Conservation (phyloP, 2,113 vertebrate genomes). For the Marcusenius ussheri region DNA sequence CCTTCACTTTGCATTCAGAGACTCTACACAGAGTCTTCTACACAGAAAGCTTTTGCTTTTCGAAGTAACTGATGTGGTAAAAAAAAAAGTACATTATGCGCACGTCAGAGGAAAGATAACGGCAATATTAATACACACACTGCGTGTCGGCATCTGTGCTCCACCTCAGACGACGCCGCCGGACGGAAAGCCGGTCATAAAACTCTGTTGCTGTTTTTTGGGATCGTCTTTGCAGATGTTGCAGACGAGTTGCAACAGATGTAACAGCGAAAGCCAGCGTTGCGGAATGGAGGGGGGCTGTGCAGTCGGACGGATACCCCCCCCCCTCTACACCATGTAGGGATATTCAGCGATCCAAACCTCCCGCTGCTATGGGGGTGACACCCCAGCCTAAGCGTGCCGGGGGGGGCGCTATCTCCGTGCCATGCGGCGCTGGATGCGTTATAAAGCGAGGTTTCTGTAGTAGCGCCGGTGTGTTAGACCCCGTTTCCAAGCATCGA, state of each 20-base stretch:
- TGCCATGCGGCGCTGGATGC: constrained; percentile 50
- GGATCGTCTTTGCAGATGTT: constrained; percentile 18
- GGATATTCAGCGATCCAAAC: constrained; percentile 56
- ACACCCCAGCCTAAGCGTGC: constrained; percentile 44
- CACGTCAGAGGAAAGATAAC: background rate
- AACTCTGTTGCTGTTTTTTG: background rate
- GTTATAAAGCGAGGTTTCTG: constrained; percentile 36
- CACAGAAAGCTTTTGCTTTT: background rate
- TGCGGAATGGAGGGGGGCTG: constrained; percentile 23
- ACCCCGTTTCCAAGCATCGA: constrained; percentile 43
- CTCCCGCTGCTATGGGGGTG: constrained; percentile 59
- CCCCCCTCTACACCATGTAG: background rate
- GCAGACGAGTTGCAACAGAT: background rate
- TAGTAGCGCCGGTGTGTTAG: constrained; percentile 44
- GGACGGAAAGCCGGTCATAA: constrained; percentile 17
- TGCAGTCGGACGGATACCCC: constrained; percentile 24
- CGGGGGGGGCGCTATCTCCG: constrained; percentile 37
- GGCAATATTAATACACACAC: background rate
- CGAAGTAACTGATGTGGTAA: background rate
- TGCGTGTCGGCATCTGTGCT: background rate
- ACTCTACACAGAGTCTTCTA: too few relatives aligned
- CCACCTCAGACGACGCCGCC: background rate
- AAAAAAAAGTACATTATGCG: background rate
- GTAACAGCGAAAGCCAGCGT: constrained; percentile 44
- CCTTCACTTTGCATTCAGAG: background rate